Base-by-base conservation (phyloP, 2,797 vertebrate genomes). In the Babyrousa celebensis region DNA sequence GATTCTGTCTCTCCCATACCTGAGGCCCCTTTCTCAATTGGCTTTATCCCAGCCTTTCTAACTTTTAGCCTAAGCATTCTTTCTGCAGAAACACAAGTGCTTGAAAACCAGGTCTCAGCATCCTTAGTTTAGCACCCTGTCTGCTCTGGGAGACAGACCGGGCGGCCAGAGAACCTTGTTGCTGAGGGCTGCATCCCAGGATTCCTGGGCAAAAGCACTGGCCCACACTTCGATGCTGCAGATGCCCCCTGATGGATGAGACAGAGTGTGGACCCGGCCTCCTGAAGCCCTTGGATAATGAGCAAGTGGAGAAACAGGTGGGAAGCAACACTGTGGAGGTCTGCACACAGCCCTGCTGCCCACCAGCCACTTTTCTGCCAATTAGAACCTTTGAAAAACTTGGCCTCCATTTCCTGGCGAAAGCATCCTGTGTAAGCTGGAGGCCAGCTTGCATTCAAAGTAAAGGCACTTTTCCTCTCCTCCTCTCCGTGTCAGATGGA, bases 101-200 rank as follows among this genome's bases (percentile, higher is more conserved):
- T 54, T 79, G 87, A 78, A 92, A 94, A 85, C 60, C 90, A 85
- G 88, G 85, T 68, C 75, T 95, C 23, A 25, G 48, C 77, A 25
- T 93, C 70, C 88, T 94, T 96, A 93, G 88, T 92, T 94, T 74
- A 89, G 90, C 54, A 58, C 77, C 92, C 80, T 74, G 52, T 92
- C 91, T 96, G 93, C 77, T 95, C 40, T 6, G 6, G 54, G 78
- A 58, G 77, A 94, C 82, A 96, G 67, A 85, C 86, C 84, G 79
- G 72, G 85, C 83, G 48, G 65, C 54, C 54, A 72, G 52, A 93
- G 80, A 91, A 63, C 20, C 65, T 74, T 67, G 84, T 94, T 78
- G 12, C 27, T 18, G 14, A 83, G 60, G 25, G 20, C 36, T 62
- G 68, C 23, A n/a, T 83, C 68, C 56, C 25, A 74, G 27, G 20